phyloP scores from a whole-genome alignment of 2,113 vertebrate species.

The Bos javanicus region DNA sequence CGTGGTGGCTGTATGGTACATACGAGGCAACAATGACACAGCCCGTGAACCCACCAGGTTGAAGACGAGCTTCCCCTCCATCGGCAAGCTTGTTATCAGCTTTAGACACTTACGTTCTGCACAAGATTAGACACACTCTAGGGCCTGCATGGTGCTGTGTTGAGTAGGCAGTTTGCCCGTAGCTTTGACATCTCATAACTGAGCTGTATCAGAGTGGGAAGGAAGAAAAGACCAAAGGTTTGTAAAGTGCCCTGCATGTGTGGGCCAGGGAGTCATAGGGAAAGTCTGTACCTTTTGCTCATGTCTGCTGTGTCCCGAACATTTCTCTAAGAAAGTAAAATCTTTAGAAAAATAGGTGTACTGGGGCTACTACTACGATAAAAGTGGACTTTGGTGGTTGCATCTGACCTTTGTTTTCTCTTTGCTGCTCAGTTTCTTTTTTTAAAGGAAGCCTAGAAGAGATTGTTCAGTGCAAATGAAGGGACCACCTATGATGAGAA shows the following conservation, averaged over 20 bases:
- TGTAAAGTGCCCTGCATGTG: not conserved
- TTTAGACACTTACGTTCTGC: not conserved
- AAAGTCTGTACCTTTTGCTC: not conserved
- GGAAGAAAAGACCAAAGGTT: not conserved
- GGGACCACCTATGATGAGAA: not conserved
- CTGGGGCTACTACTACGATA: not conserved
- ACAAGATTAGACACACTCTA: not conserved
- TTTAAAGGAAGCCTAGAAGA: not conserved
- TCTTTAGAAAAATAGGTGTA: not conserved
- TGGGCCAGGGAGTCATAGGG: not conserved
- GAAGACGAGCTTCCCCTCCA: not conserved
- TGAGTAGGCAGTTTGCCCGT: no score
- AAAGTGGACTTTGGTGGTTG: not conserved
- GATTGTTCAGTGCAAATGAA: not conserved
- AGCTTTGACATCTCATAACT: not conserved
- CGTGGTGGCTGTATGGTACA: rapidly evolving
- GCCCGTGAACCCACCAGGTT: not conserved
- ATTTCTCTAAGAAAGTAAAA: not conserved
- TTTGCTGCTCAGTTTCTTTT: not conserved
- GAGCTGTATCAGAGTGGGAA: not conserved
- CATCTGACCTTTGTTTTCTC: not conserved
- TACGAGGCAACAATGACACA: rapidly evolving
- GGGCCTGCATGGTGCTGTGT: not conserved
- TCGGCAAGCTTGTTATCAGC: not conserved
- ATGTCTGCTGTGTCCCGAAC: not conserved